Conservation (phyloP, 2,797 vertebrate genomes). For the Myotis planiceps region DNA sequence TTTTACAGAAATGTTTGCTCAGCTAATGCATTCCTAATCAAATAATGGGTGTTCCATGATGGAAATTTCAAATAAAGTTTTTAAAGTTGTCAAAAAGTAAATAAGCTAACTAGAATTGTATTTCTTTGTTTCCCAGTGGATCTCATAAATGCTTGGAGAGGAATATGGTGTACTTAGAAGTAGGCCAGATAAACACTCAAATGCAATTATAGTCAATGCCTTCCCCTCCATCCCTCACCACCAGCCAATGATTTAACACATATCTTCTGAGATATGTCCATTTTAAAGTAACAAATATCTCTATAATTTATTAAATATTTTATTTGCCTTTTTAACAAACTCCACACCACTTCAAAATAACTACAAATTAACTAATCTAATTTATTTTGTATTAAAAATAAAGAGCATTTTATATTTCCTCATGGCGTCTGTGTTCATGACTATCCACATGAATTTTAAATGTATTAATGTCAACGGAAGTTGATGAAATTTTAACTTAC, state of each 20-base stretch:
- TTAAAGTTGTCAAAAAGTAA: constrained; percentile 77
- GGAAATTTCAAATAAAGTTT: constrained; percentile 77
- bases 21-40: constrained; percentile 74
- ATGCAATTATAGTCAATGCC: not conserved
- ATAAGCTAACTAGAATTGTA: constrained; percentile 72
- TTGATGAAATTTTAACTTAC: not conserved
- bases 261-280: not conserved
- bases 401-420: not conserved
- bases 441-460: not conserved
- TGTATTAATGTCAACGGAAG: not conserved
- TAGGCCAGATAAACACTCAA: not conserved
- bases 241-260: not conserved
- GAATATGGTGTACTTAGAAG: constrained; percentile 1
- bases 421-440: not conserved
- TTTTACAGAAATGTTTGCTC: constrained; percentile 78
- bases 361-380: not conserved
- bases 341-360: not conserved
- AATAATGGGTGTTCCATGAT: constrained; percentile 75
- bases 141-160: constrained; percentile 30
- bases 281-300: not conserved
- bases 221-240: not conserved
- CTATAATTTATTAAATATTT: not conserved
- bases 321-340: not conserved
- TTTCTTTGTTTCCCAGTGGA: constrained; percentile 53
- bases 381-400: not conserved